Evolutionary conservation across 2,888 invertebrate genomes (phyloP), one percentile per base, ranked within the genome.

Genomic region (Liodrosophila aerea): DNA sequence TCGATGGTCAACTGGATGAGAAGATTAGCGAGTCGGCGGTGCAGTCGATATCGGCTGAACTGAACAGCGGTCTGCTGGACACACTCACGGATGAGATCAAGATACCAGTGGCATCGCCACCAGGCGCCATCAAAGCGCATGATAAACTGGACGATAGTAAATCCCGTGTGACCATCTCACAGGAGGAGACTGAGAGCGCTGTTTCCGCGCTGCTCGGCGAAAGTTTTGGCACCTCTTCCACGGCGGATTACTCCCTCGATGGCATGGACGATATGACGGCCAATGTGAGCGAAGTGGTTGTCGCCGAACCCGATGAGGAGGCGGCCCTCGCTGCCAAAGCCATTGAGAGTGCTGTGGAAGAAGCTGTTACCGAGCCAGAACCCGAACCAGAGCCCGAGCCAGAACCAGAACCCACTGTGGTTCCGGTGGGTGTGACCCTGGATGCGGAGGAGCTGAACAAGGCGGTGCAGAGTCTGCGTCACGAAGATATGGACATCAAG

Each of bases 101-200:
- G 77, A 91, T 90, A 50, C 85, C 88, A 36, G 83, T 89, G 7
- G 90, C 88, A 69, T 90, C 91, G 8, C 86, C 87, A 0, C 86
- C 90, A 3, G 91, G 88, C 82, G 89, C 87, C 52, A 89, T 90
- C 8, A 92, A 91, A 2, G 56, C 73, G 0, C 15, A 83, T 41
- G 92, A 93, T 46, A 93, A 93, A 84, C 68, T 89, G 0, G 94
- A 95, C 64, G 95, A 95, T 83, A 82, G 72, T 40, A 96, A 95
- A 85, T 94, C 95, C 0, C 92, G 96, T 43, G 95, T 95, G 7
- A 87, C 87, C 13, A 97, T 97, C 81, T 97, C 96, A 0, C 97
- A 97, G 89, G 97, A 97, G 91, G 97, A 97, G 90, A 97, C 97
- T 0, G 97, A 96, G 89, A 96, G 96, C 88, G 97, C 97, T 0